Percentiles rank a stretch among this genome's conserved stretches.
phyloP scores from a whole-genome alignment of 2,888 invertebrate genomes.

The Ectemnius lituratus region DNA sequence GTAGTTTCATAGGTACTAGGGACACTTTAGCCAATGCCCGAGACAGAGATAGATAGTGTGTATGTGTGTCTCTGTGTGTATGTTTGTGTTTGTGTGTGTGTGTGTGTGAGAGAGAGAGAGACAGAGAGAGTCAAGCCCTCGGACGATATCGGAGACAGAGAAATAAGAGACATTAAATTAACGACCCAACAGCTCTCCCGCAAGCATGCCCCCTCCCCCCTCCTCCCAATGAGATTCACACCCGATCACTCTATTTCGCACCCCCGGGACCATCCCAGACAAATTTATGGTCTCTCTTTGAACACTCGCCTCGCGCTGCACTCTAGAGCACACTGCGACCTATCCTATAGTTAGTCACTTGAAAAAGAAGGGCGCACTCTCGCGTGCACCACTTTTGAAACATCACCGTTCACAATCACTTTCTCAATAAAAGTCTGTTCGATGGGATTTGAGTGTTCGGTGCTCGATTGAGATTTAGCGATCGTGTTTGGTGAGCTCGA shows the following conservation, averaged over 20 bases:
- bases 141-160: slow-evolving; percentile 19
- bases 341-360: too few species aligned
- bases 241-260: too few species aligned
- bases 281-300: slow-evolving; percentile 7
- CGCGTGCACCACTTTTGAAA: too few species aligned
- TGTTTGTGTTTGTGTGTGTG: too few species aligned
- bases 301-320: slow-evolving; percentile 9
- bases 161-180: slow-evolving; percentile 11
- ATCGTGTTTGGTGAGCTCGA: slow-evolving; percentile 87
- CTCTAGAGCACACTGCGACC: too few species aligned
- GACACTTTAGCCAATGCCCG: slow-evolving; percentile 40
- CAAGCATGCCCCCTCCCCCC: neutral
- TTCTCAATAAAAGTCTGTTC: neutral
- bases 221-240: slow-evolving; percentile 15
- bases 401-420: neutral
- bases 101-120: neutral
- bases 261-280: neutral
- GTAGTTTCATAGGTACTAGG: slow-evolving; percentile 49
- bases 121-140: slow-evolving; percentile 14
- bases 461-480: slow-evolving; percentile 77
- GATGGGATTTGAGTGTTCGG: too few species aligned
- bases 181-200: slow-evolving; percentile 8
- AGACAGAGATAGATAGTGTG: too few species aligned
- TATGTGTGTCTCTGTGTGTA: too few species aligned
- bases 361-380: too few species aligned